Evolutionary conservation across 2,888 invertebrate species (phyloP), one percentile per base, ranked within the genome.

Genomic region (Drosophila paramelanica): DNA sequence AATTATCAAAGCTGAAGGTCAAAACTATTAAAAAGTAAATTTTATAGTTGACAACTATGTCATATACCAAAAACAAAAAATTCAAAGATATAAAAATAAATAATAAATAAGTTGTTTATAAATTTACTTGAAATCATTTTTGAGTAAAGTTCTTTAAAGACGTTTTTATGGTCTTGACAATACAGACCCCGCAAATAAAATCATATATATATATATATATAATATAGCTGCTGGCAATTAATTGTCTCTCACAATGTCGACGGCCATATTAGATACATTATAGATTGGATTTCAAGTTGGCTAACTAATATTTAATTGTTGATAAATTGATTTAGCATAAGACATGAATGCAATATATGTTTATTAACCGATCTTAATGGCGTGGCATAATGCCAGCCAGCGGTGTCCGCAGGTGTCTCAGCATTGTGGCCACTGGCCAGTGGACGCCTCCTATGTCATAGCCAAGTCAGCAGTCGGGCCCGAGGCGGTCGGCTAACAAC

Each of bases 301-400:
- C 38, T 25, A 68, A 25, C 56, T 52, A 27, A 60, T 65, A 64
- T 41, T 65, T 80, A 67, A 68, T 71, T 49, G 47, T 62, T 81
- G 77, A 84, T 84, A 78, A 73, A 82, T 83, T 38, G 66, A 71
- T 49, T 56, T 45, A 50, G 17, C 67, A 53, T 47, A 67, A 67
- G 36, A 57, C 42, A 67, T 67, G 42, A 41, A 56, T 53, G 57
- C 42, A 49, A 53, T 27, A 57, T 72, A 67, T 46, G 64, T 46
- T 33, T 33, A 33, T 33, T 53, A 59, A 45, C 38, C 41, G 58
- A 65, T 72, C 57, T 42, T 43, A 36, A 67, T 72, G 65, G 69
- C 60, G 65, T 66, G 59, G 58, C 68, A 77, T 69, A 72, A 73
- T 73, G 59, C 53, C 14, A 49, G 36, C 36, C 49, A 13, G 3